These are phyloP conservation scores for Micrastur ruficollis DNA, from an alignment of 2,797 vertebrate species.

Conservation along the genomic window DNA sequence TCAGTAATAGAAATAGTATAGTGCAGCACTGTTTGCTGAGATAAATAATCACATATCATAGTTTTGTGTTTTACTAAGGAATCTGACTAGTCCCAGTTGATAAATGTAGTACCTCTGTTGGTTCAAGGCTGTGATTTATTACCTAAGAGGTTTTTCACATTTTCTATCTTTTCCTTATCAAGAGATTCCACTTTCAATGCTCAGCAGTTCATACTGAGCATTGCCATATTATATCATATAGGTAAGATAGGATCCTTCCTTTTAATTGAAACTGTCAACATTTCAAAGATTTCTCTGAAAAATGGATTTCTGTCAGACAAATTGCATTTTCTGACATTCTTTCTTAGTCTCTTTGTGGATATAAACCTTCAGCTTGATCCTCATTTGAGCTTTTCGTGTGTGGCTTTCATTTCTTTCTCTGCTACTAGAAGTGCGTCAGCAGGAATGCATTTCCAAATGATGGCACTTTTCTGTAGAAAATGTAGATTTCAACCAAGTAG, in stretches of 20 bases:
- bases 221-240: background rate
- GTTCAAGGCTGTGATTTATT: background rate
- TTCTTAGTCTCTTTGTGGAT: background rate
- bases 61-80: background rate
- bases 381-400: background rate
- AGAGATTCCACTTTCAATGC: background rate
- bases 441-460: background rate
- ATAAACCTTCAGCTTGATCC: background rate
- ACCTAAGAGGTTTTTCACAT: background rate
- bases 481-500: background rate
- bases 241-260: background rate
- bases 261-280: background rate
- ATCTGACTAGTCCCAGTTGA: background rate
- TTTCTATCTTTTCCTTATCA: background rate
- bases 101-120: background rate
- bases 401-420: background rate
- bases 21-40: background rate
- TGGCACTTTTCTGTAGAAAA: background rate
- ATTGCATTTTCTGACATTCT: background rate
- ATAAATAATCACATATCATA: background rate
- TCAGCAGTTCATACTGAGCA: background rate
- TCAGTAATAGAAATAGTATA: background rate
- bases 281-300: background rate
- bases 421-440: fast-evolving
- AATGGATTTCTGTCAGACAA: background rate